These are phyloP conservation scores for Sinelater perroti DNA, from an alignment of 2,888 invertebrate genomes.

Conservation along the genomic window DNA sequence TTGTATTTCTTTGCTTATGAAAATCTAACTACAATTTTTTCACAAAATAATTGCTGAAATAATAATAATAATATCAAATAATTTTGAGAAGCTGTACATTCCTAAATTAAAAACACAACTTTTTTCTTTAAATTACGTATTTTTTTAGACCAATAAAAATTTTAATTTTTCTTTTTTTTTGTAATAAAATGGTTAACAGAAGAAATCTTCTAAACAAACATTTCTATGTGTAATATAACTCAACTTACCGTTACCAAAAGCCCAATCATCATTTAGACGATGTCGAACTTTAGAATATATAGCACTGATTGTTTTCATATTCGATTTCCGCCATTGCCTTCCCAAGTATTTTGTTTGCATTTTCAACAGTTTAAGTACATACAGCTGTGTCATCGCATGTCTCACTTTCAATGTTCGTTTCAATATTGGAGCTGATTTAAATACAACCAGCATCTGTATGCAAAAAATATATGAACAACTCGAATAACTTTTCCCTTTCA, in stretches of 20 bases:
- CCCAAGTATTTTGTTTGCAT: constrained; percentile 99
- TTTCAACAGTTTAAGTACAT: constrained; percentile 95
- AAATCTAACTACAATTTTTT: too few species aligned
- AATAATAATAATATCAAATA: too few species aligned
- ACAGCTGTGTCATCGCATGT: constrained; percentile 97
- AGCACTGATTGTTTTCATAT: constrained; percentile 99
- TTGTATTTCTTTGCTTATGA: too few species aligned
- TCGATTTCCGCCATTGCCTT: constrained; percentile 97
- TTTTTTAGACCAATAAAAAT: too few species aligned
- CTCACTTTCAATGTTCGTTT: constrained; percentile 95
- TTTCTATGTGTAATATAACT: too few species aligned
- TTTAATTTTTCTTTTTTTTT: too few species aligned
- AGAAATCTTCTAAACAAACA: too few species aligned
- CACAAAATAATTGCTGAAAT: too few species aligned
- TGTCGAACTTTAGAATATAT: constrained; percentile 98
- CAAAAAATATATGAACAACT: constrained; percentile 16
- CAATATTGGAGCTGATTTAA: constrained; percentile 98
- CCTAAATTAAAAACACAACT: too few species aligned
- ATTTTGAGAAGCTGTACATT: too few species aligned
- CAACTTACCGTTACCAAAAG: constrained; percentile 90
- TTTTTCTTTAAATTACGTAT: too few species aligned
- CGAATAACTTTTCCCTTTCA: background rate
- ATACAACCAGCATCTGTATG: constrained; percentile 91
- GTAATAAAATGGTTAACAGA: too few species aligned
- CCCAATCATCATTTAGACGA: constrained; percentile 99